Conservation (phyloP, 2,888 invertebrate genomes). For the Elaeidobius kamerunicus region DNA sequence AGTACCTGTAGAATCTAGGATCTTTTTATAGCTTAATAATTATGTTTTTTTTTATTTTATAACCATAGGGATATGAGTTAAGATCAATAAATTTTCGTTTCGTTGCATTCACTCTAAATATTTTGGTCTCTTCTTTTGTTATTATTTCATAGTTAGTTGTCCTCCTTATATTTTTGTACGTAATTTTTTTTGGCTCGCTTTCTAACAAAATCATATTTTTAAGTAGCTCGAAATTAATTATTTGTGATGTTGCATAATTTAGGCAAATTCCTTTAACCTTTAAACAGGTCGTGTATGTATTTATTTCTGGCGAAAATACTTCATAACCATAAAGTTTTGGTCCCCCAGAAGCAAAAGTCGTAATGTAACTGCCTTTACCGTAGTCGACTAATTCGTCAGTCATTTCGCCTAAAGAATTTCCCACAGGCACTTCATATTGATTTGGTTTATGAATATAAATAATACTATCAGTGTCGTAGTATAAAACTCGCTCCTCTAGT, state of each 20-base stretch:
- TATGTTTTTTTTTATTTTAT: too few relatives aligned
- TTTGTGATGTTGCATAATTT: slow-evolving; percentile 6
- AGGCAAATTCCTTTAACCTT: slow-evolving; percentile 17
- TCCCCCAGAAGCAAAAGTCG: slow-evolving; percentile 42
- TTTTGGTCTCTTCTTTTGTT: background rate
- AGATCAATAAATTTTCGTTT: background rate
- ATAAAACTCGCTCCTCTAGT: slow-evolving; percentile 39
- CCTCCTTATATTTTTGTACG: background rate
- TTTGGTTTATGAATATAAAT: slow-evolving; percentile 34
- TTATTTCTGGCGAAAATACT: too few relatives aligned
- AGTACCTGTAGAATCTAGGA: too few relatives aligned
- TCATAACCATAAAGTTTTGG: too few relatives aligned
- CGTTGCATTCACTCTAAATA: background rate
- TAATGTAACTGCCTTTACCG: slow-evolving; percentile 40
- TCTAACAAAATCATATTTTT: too few relatives aligned
- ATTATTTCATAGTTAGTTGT: background rate
- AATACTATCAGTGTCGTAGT: slow-evolving; percentile 45
- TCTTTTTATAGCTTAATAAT: too few relatives aligned
- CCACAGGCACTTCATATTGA: slow-evolving; percentile 38
- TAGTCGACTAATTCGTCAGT: slow-evolving; percentile 42
- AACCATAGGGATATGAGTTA: background rate
- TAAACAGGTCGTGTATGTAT: too few relatives aligned
- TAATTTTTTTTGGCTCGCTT: background rate
- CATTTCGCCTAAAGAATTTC: slow-evolving; percentile 43
- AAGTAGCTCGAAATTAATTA: slow-evolving; percentile 14